These are phyloP conservation scores for Tinea semifulvella DNA, from an alignment of 2,888 invertebrate species.

Conservation along the genomic window DNA sequence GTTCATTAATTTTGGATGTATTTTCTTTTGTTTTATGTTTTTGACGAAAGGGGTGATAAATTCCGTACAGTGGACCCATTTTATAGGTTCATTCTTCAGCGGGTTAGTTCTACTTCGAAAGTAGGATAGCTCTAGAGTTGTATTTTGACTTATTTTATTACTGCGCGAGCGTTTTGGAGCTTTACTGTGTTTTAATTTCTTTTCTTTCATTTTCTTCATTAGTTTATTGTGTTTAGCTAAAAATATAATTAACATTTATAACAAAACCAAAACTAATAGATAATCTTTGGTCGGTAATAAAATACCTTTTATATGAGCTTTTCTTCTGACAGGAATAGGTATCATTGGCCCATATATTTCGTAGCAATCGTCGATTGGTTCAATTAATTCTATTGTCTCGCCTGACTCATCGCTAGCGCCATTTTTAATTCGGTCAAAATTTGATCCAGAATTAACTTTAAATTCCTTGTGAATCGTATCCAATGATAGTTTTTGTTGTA, in stretches of 20 bases:
- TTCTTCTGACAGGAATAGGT: neutral
- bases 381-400: neutral
- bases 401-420: neutral
- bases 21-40: conserved; percentile 25
- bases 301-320: too few species aligned
- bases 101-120: neutral
- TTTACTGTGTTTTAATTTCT: too few species aligned
- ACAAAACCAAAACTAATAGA: too few species aligned
- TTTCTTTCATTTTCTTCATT: too few species aligned
- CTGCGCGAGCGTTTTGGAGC: too few species aligned
- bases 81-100: conserved; percentile 17
- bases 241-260: too few species aligned
- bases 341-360: neutral
- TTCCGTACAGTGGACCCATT: conserved; percentile 30
- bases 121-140: neutral
- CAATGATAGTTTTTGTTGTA: too few species aligned
- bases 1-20: conserved; percentile 12
- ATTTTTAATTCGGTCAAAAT: neutral
- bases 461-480: too few species aligned
- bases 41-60: conserved; percentile 30
- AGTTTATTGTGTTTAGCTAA: too few species aligned
- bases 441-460: too few species aligned
- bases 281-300: too few species aligned
- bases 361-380: neutral
- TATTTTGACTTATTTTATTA: too few species aligned